Evolutionary conservation across 2,888 invertebrate genomes (phyloP).

Genomic region (Tinea pellionella): DNA sequence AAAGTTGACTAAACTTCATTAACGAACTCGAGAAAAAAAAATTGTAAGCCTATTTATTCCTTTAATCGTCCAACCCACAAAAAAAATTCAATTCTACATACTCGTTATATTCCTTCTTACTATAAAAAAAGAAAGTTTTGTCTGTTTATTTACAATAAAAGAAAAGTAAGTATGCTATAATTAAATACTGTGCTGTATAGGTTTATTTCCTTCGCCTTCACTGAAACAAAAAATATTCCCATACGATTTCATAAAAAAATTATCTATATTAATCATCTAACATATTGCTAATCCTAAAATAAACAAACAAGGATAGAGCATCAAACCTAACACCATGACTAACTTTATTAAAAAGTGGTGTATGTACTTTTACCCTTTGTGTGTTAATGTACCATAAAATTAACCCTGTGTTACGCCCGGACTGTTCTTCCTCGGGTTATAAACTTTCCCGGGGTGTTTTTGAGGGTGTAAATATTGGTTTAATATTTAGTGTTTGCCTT

Average conservation of each 20-base stretch:
- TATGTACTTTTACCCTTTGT: not conserved
- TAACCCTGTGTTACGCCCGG: not conserved
- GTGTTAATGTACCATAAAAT: constrained; percentile 4
- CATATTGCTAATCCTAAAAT: not conserved
- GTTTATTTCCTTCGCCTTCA: no score
- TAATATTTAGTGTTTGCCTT: not conserved
- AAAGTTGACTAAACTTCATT: no score
- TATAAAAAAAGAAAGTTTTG: no score
- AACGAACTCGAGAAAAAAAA: no score
- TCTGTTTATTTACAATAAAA: no score
- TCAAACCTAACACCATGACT: not conserved
- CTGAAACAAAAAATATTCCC: no score
- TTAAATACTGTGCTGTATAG: no score
- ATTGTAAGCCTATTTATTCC: no score
- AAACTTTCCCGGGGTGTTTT: not conserved
- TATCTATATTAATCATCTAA: not conserved
- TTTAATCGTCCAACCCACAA: no score
- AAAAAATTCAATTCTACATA: no score
- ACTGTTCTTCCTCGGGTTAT: not conserved
- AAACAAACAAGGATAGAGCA: not conserved
- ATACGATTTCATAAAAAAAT: not conserved
- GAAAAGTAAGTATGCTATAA: no score
- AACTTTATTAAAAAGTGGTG: not conserved
- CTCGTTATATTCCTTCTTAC: no score
- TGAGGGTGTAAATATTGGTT: not conserved